Evolutionary conservation across 2,113 vertebrate genomes (phyloP), one percentile per base, ranked within the genome.

Genomic region (Pantherophis guttatus): DNA sequence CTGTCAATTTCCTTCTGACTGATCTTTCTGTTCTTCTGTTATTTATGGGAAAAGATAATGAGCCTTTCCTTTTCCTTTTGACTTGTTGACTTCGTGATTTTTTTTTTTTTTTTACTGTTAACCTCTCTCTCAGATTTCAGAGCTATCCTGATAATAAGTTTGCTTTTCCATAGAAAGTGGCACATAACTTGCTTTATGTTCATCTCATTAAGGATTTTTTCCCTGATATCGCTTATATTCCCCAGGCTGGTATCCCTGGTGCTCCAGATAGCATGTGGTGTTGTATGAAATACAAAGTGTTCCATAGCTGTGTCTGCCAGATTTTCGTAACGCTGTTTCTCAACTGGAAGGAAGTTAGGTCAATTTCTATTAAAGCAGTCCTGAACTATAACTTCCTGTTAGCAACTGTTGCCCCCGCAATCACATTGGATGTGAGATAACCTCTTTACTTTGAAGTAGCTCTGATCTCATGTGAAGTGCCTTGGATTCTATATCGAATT

Each of bases 331-430:
- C 19, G 10, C 44, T 55, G 29, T 86, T 57, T n/a, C 19, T 93
- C 62, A 93, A 48, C 55, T 86, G 87, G 44, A 88, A 91, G 93
- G 54, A 85, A 89, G 53, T 58, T 55, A 26, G 93, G 54, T 88
- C 62, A 91, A 39, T 52, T 85, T 88, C 62, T 75, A 88, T 93
- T 81, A 89, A 62, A 91, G 90, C n/a, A 54, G 9, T 86, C 44
- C 33, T 53, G 21, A 91, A 89, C 1, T 19, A n/a, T 4, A 86
- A 48, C 29, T 93, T 89, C 92, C 65, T 54, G 54, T 24, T 85
- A 44, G 54, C 39, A 85, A 85, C 53, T 3, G 52, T n/a, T 44
- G 12, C 26, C 23, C 26, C 24, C 10, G 44, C 6, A 55, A 57
- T 39, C 29, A 62, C 62, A 39, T 53, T 39, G 59, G 53, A 17